phyloP scores from a whole-genome alignment of 2,113 vertebrate genomes.

The Edolisoma coerulescens region DNA sequence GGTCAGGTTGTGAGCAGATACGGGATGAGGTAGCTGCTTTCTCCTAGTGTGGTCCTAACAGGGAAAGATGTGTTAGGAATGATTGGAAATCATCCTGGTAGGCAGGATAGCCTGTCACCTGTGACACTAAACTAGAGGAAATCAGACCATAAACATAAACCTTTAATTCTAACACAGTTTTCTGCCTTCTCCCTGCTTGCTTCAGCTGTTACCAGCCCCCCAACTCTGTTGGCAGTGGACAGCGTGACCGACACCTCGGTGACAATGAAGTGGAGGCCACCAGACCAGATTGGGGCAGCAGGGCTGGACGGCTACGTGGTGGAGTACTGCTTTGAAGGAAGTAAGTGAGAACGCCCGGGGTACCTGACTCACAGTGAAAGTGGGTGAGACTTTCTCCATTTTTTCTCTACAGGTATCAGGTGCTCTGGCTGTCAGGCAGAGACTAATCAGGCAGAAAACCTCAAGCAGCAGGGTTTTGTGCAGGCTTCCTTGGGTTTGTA shows the following conservation, averaged over 20 bases:
- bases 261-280: slow-evolving; percentile 95
- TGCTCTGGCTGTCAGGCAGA: not conserved
- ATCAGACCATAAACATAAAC: not conserved
- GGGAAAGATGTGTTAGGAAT: not conserved
- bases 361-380: not conserved
- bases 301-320: slow-evolving; percentile 93
- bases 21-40: not conserved
- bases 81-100: not conserved
- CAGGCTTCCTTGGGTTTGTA: not conserved
- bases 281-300: slow-evolving; percentile 94
- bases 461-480: not conserved
- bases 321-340: slow-evolving; percentile 97
- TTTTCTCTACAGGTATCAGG: not conserved
- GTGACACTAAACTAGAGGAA: not conserved
- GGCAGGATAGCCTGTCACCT: not conserved
- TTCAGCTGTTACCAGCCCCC: slow-evolving; percentile 95
- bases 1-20: not conserved
- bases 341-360: slow-evolving; percentile 72
- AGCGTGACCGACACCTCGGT: slow-evolving; percentile 88
- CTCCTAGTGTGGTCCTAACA: not conserved
- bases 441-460: not conserved
- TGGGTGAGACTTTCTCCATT: slow-evolving; percentile 38
- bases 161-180: not conserved
- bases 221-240: slow-evolving; percentile 90
- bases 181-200: not conserved